Base-by-base conservation (phyloP, 2,888 invertebrate species). In the Cyclophora albipunctata region DNA sequence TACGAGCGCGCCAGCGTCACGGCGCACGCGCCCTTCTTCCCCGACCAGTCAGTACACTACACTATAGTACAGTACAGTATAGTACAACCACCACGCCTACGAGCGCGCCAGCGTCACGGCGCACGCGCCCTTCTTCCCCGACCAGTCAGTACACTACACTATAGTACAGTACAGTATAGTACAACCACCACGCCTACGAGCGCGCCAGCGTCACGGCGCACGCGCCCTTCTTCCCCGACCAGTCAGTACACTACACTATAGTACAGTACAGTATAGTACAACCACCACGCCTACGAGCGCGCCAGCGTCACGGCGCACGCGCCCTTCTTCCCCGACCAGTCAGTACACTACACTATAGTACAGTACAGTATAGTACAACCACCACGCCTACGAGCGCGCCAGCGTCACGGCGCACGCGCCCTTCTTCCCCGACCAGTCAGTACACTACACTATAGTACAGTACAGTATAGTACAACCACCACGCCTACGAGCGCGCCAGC, bases 1-100 rank as follows among this genome's bases (percentile, higher is more conserved):
- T 99, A 99, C 82, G 98, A 98, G 48, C 90, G 93, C 49, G 97
- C 97, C 50, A 96, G 95, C 40, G 95, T 98, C 55, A 90, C 98
- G 42, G 93, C 93, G 53, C 94, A 95, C 7, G 75, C 74, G 53
- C 74, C 74, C 2, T 93, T 93, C 76, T 96, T 98, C 81, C 98
- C 98, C 2, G 96, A 98, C 74, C 95, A 97, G 70, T 37, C 4
- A 37, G 37, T 37, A 37, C 2, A 20, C 20, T 20, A 20, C 2
- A 20, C 1, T 20, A 20, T 2, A 20, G 1, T 20, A 20, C 20
- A 20, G 20, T 20, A 20, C 2, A 20, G 20, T 20, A 20, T 20
- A 20, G 20, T 20, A 4, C 75, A 80, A 20, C 4, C 85, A 89
- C 51, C 89, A 90, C 60, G 98, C 95, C 4, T 99, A 99, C 82